phyloP scores from a whole-genome alignment of 2,797 vertebrate species.

The Psittacula derbiana region DNA sequence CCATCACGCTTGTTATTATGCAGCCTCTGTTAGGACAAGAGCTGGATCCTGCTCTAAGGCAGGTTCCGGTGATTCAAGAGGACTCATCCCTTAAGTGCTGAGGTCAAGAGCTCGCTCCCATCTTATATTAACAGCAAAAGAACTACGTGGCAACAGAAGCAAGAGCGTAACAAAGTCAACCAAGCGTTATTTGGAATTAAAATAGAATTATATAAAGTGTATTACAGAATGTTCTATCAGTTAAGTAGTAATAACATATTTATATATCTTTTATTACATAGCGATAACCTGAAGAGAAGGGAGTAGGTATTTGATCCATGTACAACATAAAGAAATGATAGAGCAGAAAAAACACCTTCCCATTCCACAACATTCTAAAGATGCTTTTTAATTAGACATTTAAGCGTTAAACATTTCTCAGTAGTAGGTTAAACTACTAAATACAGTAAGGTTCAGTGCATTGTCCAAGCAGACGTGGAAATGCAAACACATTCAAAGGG shows the following conservation, averaged over 20 bases:
- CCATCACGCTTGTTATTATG: rapidly evolving
- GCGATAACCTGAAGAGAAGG: background rate
- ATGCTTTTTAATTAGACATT: slow-evolving; percentile 56
- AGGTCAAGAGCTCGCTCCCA: background rate
- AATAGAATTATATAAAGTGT: slow-evolving; percentile 25
- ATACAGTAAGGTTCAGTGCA: background rate
- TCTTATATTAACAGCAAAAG: background rate
- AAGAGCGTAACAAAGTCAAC: background rate
- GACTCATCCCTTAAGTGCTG: background rate
- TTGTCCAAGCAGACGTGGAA: slow-evolving; percentile 8
- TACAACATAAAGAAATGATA: background rate
- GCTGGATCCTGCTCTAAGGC: background rate
- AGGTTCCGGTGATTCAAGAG: background rate
- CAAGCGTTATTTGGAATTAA: background rate
- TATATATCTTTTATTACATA: slow-evolving; percentile 28
- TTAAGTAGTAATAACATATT: slow-evolving; percentile 19
- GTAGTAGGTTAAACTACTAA: slow-evolving; percentile 24
- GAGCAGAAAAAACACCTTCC: slow-evolving; percentile 31
- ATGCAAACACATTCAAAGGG: slow-evolving; percentile 41
- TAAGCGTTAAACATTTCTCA: slow-evolving; percentile 34
- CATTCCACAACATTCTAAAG: slow-evolving; percentile 48
- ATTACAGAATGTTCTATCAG: background rate
- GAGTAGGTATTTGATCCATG: background rate
- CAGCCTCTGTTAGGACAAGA: background rate
- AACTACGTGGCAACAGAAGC: background rate